Evolutionary conservation across 35 echinoderm and acorn worm species (phyloP).

Genomic region (Patiria miniata): DNA sequence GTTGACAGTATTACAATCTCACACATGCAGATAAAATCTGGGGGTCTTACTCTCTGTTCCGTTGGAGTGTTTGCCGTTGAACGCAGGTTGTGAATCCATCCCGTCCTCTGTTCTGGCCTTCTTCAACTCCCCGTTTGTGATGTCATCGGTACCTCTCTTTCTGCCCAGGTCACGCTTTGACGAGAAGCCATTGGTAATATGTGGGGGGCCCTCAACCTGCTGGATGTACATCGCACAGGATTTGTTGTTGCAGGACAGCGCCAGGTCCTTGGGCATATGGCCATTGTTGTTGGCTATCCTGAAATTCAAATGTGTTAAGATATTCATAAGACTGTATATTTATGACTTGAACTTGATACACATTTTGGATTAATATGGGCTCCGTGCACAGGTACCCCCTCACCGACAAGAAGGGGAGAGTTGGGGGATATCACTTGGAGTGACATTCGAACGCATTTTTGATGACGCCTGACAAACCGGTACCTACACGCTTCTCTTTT

Average conservation of each 20-base stretch:
- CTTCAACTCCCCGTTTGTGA: not conserved
- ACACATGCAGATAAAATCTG: conserved; percentile 4
- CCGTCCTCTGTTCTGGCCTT: conserved; percentile 3
- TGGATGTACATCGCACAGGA: conserved; percentile 12
- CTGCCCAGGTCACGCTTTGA: not conserved
- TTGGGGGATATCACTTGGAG: too few species aligned
- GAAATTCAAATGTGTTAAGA: not conserved
- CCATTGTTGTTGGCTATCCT: conserved; percentile 44
- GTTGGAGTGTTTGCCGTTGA: not conserved
- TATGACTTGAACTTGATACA: too few species aligned
- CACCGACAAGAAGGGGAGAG: too few species aligned
- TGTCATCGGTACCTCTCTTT: not conserved
- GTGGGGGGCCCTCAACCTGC: not conserved
- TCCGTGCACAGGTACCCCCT: too few species aligned
- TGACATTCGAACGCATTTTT: too few species aligned
- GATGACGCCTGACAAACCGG: too few species aligned
- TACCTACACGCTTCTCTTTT: too few species aligned
- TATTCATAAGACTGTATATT: too few species aligned
- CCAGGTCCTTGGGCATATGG: conserved; percentile 33
- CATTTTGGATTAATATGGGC: too few species aligned
- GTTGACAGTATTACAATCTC: too few species aligned
- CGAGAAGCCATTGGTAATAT: not conserved
- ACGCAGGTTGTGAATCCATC: not conserved
- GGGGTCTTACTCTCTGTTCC: conserved; percentile 18
- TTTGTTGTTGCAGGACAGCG: conserved; percentile 22